These are phyloP conservation scores for Eupithecia dodoneata DNA, from an alignment of 2,888 invertebrate genomes.

Conservation along the genomic window DNA sequence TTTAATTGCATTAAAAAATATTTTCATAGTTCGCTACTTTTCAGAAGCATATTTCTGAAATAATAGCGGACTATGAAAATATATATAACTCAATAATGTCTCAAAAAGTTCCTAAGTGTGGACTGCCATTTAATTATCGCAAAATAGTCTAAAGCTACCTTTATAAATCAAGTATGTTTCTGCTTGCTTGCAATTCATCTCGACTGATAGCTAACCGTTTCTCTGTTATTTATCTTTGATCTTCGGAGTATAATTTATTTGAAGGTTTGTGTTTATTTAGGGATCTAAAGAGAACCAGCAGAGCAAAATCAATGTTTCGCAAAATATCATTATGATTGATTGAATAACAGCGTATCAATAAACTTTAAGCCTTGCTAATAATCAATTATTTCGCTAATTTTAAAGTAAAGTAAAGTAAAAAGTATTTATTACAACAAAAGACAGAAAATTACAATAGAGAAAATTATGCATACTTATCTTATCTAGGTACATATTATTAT, in stretches of 20 bases:
- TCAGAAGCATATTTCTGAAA: not conserved
- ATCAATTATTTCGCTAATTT: not conserved
- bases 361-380: not conserved
- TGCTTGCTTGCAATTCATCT: conserved; percentile 49
- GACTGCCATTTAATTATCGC: not conserved
- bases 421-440: too few relatives aligned
- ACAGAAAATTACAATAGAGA: too few relatives aligned
- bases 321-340: conserved; percentile 21
- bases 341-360: conserved; percentile 6
- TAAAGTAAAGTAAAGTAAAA: too few relatives aligned
- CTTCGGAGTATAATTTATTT: conserved; percentile 29
- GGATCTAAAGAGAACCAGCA: conserved; percentile 16
- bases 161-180: conserved; percentile 14
- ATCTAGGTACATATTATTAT: too few relatives aligned
- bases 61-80: too few relatives aligned
- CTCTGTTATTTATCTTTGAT: conserved; percentile 28
- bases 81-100: not conserved
- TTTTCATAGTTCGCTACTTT: not conserved
- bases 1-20: not conserved
- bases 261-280: conserved; percentile 26
- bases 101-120: not conserved
- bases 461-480: too few relatives aligned
- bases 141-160: conserved; percentile 4
- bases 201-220: conserved; percentile 43
- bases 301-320: conserved; percentile 21